Conservation (phyloP, 2,113 vertebrate species). For the Halcyon malimbica region DNA sequence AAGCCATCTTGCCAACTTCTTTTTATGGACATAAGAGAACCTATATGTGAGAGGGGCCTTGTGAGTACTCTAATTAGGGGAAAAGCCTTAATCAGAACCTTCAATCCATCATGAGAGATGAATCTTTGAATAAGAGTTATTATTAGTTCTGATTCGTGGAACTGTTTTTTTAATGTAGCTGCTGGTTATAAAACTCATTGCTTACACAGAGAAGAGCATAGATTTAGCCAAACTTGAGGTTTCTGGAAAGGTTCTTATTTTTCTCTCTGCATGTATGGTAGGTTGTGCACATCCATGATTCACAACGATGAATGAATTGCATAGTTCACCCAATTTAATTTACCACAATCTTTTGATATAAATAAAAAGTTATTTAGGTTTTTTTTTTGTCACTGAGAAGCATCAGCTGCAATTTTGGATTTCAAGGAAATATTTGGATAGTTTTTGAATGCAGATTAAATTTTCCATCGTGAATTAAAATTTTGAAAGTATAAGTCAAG, state of each 20-base stretch:
- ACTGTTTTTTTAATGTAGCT: not conserved
- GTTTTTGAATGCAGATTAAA: not conserved
- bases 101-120: not conserved
- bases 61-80: not conserved
- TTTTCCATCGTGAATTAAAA: not conserved
- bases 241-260: not conserved
- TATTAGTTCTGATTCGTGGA: not conserved
- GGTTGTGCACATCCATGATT: not conserved
- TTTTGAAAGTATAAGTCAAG: not conserved
- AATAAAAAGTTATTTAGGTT: not conserved
- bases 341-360: not conserved
- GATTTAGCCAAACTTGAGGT: not conserved
- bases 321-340: not conserved
- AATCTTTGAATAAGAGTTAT: not conserved
- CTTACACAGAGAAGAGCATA: not conserved
- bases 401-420: not conserved
- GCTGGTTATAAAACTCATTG: not conserved
- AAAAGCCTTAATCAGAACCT: not conserved
- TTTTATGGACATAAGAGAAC: not conserved
- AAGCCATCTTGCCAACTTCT: not conserved
- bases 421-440: not conserved
- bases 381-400: not conserved
- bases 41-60: accelerated
- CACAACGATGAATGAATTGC: not conserved
- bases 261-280: not conserved